Evolutionary conservation across 2,113 vertebrate genomes (phyloP), one percentile per base, ranked within the genome.

Genomic region (Tachuris rubrigastra): DNA sequence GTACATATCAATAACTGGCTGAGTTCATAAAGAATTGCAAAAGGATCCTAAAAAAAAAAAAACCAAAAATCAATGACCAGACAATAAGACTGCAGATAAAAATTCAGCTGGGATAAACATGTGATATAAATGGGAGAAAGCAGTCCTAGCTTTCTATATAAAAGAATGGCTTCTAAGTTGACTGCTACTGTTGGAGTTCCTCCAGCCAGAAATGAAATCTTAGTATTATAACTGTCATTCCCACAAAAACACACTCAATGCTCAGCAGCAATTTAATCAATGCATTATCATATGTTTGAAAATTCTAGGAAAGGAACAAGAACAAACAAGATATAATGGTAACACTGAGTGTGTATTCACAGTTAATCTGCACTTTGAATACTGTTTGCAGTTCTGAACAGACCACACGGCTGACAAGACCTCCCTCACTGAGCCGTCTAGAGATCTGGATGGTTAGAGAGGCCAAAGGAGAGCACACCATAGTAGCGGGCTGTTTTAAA

Each of bases 401-500:
- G 31, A 28, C 11, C 46, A 35, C n/a, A 66, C 6, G n/a, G 30
- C 24, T 31, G 24, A 27, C 3, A 37, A 52, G 37, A 53, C 17
- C 6, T 5, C 8, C 21, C 6, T 56, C 1, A 6, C 4, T 8
- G 24, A 50, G 35, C 53, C 59, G 11, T 21, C 39, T 15, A 14
- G 28, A 42, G 8, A 37, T 20, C 14, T 8, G 20, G 31, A 30
- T 19, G 12, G 33, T 4, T 19, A 25, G 10, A 9, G 7, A 5
- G 27, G 65, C n/a, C 31, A 62, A 73, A 59, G 23, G 12, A 50
- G 22, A 46, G 10, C 12, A 50, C 22, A 53, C 11, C 4, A 7
- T 2, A 35, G n/a, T 11, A 49, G 30, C 0, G 2, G 5, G 10
- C 1, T 39, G 19, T 52, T 74, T 24, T 12, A 14, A 52, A 31